Evolutionary conservation across 2,113 vertebrate genomes (phyloP), one percentile per base, ranked within the genome.

Genomic region (Saccopteryx leptura): DNA sequence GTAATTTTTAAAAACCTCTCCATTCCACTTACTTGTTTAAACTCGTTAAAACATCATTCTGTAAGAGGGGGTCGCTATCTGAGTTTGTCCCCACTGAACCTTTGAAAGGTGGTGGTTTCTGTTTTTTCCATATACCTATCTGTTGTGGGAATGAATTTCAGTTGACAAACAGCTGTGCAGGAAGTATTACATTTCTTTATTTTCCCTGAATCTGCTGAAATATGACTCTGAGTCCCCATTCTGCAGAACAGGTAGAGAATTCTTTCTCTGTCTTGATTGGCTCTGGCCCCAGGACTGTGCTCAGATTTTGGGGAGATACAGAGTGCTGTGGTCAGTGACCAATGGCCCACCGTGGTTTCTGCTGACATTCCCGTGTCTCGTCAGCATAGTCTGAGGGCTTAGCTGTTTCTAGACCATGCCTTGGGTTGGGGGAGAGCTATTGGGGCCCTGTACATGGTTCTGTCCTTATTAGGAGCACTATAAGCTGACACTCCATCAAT

Each of bases 141-240:
- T 80, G 23, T 78, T 50, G 39, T 82, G 79, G 68, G n/a, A 79
- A 74, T 39, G 81, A 82, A 85, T 82, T 82, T 61, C 50, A 72
- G 54, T 81, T 82, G 88, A 95, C 68, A 78, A 71, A 89, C 50
- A 90, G 11, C 80, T 56, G 19, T 18, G 52, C 10, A 87, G 63
- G 85, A 92, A 90, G 82, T 90, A 90, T 26, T 11, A 31, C 54
- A 91, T 91, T 88, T 85, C 83, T 86, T 72, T 78, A 50, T 86
- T 71, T 90, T 76, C 33, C 66, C 21, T 71, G 23, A 71, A 79
- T 66, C 82, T 84, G 33, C 46, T 84, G 82, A 91, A 91, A 84
- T 80, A n/a, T 69, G 78, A 84, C 61, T 93, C 46, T n/a, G 71
- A 74, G 65, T 8, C 58, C 75, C 9, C 11, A 54, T 48, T 31